These are phyloP conservation scores for Hypsibius dujardini DNA, from an alignment of 1,140 invertebrate genomes.

Conservation along the genomic window DNA sequence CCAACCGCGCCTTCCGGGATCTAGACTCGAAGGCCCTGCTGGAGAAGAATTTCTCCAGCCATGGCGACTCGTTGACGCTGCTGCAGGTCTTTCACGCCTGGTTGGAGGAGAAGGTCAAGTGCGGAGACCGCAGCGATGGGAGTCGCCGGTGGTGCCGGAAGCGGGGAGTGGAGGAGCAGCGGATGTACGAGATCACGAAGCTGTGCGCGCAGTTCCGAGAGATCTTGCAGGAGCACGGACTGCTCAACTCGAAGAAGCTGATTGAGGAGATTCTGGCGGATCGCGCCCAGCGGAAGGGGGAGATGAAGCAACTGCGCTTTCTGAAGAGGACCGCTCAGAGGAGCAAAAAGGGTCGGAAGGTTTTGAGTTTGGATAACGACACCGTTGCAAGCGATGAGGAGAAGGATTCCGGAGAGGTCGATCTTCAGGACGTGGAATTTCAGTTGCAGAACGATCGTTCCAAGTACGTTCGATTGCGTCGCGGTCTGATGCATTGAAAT, in stretches of 20 bases:
- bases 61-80: conserved; percentile 84
- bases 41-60: conserved; percentile 37
- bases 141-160: conserved; percentile 65
- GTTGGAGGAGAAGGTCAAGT: conserved; percentile 49
- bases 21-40: conserved; percentile 50
- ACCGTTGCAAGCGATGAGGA: conserved; percentile 39
- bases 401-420: conserved; percentile 39
- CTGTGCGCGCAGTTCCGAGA: conserved; percentile 70
- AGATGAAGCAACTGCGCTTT: conserved; percentile 61
- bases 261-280: conserved; percentile 37
- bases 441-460: conserved; percentile 47
- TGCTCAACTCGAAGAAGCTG: conserved; percentile 19
- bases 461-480: not conserved
- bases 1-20: conserved; percentile 66
- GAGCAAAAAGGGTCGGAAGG: conserved; percentile 47
- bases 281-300: conserved; percentile 58
- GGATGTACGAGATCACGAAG: conserved; percentile 90
- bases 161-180: conserved; percentile 67
- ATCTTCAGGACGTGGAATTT: conserved; percentile 76
- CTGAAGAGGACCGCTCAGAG: conserved; percentile 50
- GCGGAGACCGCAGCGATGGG: conserved; percentile 27
- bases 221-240: conserved; percentile 46
- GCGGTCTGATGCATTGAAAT: too few species aligned
- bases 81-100: conserved; percentile 74
- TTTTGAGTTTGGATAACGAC: conserved; percentile 43